Evolutionary conservation across 2,888 invertebrate species (phyloP).

Genomic region (Nephrotoma appendiculata): DNA sequence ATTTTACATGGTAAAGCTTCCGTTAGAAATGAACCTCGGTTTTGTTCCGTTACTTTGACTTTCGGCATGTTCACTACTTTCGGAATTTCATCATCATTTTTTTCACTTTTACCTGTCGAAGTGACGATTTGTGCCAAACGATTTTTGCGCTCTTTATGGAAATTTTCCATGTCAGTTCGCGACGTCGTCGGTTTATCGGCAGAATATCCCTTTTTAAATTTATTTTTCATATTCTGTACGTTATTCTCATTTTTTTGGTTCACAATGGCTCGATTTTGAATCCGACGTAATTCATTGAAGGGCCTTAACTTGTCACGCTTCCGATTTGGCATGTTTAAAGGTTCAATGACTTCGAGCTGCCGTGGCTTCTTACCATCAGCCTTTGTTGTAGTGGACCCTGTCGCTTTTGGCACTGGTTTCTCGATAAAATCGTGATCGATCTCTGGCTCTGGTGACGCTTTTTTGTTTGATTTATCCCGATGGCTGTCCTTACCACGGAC

Average conservation of each 20-base stretch:
- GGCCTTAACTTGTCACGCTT: background rate
- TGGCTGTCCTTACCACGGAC: background rate
- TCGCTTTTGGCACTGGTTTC: background rate
- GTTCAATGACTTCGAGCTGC: background rate
- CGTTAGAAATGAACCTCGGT: slow-evolving; percentile 41
- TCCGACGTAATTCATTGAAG: background rate
- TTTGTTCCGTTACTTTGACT: slow-evolving; percentile 37
- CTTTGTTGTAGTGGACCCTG: background rate
- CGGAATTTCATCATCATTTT: background rate
- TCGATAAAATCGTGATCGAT: background rate
- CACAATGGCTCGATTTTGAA: background rate
- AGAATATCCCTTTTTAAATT: slow-evolving; percentile 12
- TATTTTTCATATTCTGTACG: slow-evolving; percentile 6
- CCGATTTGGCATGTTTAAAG: background rate
- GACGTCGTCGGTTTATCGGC: background rate
- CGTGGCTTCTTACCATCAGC: background rate
- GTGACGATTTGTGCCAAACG: slow-evolving; percentile 21
- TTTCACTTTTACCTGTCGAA: slow-evolving; percentile 13
- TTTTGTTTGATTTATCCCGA: background rate
- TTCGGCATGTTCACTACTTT: slow-evolving; percentile 17
- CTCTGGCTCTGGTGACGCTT: background rate
- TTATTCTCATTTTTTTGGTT: background rate
- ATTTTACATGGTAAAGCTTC: slow-evolving; percentile 16
- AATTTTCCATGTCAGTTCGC: slow-evolving; percentile 10
- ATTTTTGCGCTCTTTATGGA: slow-evolving; percentile 21